Conservation (phyloP, 37 sponge, comb jelly and placozoan genomes). For the Haliclona indistincta region DNA sequence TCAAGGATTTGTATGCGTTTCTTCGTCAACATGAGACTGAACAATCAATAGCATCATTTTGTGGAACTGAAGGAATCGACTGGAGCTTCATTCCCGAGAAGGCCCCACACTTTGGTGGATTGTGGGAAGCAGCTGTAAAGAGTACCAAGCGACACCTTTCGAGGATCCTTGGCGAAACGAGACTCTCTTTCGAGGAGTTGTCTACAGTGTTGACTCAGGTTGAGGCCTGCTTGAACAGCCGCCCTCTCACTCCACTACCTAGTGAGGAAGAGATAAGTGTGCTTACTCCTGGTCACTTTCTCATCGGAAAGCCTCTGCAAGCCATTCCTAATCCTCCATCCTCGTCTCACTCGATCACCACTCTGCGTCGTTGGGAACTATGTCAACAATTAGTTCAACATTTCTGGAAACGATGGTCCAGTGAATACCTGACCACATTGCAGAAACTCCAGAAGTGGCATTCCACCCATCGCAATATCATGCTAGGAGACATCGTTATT, state of each 20-base stretch:
- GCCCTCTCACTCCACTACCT: slow-evolving; percentile 9
- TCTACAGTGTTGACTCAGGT: slow-evolving; percentile 9
- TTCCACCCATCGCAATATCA: no score
- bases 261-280: slow-evolving; percentile 29
- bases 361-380: no score
- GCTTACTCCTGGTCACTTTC: slow-evolving; percentile 50
- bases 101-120: slow-evolving; percentile 38
- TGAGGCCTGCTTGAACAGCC: slow-evolving; percentile 34
- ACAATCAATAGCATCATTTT: slow-evolving; percentile 23
- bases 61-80: slow-evolving; percentile 19
- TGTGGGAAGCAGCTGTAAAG: slow-evolving; percentile 42
- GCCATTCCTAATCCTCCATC: no score
- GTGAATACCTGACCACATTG: no score
- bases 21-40: slow-evolving; percentile 16
- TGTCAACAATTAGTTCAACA: no score
- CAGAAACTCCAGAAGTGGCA: no score
- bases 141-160: not conserved
- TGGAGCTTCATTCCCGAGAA: slow-evolving; percentile 43
- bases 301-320: no score
- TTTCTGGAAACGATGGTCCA: no score
- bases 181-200: slow-evolving; percentile 17
- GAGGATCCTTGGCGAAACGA: not conserved
- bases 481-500: no score
- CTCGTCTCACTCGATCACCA: no score
- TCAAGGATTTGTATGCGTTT: slow-evolving; percentile 33